Conservation (phyloP, 2,113 vertebrate genomes). For the Speoplatyrhinus poulsoni region DNA sequence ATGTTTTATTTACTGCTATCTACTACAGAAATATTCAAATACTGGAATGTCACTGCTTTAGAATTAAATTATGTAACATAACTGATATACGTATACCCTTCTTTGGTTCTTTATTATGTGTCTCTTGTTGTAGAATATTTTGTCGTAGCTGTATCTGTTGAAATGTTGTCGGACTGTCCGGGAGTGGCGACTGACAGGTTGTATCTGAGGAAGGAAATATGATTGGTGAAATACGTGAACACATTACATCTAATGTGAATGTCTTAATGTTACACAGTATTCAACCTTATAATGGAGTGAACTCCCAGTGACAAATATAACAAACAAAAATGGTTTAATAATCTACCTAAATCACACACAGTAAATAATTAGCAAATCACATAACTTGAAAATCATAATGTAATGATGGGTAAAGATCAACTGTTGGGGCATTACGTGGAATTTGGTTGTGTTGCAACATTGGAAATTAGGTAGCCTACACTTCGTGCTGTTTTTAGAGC, state of each 20-base stretch:
- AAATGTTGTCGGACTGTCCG: conserved; percentile 79
- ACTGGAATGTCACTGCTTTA: no score
- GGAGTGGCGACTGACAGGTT: conserved; percentile 67
- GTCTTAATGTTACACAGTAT: neutral
- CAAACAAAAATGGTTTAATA: no score
- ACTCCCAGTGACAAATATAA: no score
- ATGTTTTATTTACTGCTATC: neutral
- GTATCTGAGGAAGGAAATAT: conserved; percentile 33
- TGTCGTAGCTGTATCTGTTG: conserved; percentile 69
- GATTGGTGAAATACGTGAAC: conserved; percentile 2
- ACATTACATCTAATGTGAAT: no score
- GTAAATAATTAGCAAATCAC: no score
- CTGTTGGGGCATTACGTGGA: no score
- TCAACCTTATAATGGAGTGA: neutral
- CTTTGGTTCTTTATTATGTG: conserved; percentile 77
- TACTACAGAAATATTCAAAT: neutral
- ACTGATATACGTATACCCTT: conserved; percentile 76
- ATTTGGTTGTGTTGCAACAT: no score
- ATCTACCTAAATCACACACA: no score
- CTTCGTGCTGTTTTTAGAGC: no score
- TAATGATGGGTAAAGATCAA: no score
- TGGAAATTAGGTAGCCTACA: no score
- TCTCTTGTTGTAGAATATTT: conserved; percentile 53
- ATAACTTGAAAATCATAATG: no score
- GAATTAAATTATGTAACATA: neutral